phyloP scores from a whole-genome alignment of 2,113 vertebrate species.

The Solenodon paradoxus region DNA sequence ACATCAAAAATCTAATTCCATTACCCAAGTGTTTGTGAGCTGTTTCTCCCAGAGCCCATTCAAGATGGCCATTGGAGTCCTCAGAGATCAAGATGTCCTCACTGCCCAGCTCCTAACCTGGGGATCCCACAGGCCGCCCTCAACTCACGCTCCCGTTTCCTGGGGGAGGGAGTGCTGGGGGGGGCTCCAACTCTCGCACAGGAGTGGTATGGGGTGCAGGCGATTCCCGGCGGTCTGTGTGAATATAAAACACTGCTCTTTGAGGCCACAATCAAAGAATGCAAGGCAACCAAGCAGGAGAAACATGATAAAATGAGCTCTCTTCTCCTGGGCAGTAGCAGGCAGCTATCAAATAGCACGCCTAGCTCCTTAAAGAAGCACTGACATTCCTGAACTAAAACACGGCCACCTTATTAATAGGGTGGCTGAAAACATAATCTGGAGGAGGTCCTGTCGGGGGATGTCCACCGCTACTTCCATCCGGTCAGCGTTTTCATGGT shows the following conservation, averaged over 20 bases:
- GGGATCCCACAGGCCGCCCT: too few relatives aligned
- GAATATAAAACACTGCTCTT: constrained; percentile 7
- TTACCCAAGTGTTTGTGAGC: neutral
- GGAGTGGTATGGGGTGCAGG: accelerated
- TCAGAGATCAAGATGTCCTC: constrained; percentile 65
- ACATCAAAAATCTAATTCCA: constrained; percentile 17
- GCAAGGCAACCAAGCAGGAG: constrained; percentile 24
- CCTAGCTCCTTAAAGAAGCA: constrained; percentile 15
- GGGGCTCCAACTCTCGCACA: neutral
- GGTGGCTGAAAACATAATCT: neutral
- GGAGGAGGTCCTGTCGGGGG: neutral
- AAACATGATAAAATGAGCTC: neutral
- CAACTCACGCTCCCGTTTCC: too few relatives aligned
- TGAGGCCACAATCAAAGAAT: constrained; percentile 43
- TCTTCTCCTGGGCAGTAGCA: neutral
- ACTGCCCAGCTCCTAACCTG: too few relatives aligned
- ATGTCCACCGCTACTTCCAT: neutral
- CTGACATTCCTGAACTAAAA: constrained; percentile 45
- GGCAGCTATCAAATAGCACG: neutral
- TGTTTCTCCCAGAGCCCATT: constrained; percentile 27
- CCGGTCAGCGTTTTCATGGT: neutral
- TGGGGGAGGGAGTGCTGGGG: too few relatives aligned
- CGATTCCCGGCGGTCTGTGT: neutral
- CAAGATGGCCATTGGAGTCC: constrained; percentile 52
- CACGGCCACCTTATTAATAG: neutral